These are phyloP conservation scores for Hoplostethus atlanticus DNA, from an alignment of 2,797 vertebrate genomes.

Conservation along the genomic window DNA sequence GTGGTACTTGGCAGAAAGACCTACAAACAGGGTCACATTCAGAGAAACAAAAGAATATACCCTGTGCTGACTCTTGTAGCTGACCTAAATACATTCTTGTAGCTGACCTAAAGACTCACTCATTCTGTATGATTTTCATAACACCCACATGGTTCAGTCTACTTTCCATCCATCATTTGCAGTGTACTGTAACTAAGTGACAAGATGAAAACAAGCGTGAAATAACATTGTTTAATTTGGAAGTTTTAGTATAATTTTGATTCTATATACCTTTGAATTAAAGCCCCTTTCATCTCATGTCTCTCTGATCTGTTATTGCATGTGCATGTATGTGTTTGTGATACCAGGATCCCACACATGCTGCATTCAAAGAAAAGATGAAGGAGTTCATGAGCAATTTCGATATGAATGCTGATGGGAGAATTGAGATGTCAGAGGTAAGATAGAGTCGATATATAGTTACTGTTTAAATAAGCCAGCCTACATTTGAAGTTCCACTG, in stretches of 20 bases:
- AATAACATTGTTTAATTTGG: background rate
- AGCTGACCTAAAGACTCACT: background rate
- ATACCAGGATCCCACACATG: slow-evolving; percentile 84
- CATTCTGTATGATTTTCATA: background rate
- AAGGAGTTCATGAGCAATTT: slow-evolving; percentile 95
- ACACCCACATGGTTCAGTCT: background rate
- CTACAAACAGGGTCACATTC: too few relatives aligned
- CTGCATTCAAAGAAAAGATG: slow-evolving; percentile 91
- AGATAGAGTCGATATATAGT: slow-evolving; percentile 34
- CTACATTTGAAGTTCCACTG: background rate
- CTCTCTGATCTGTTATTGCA: slow-evolving; percentile 16
- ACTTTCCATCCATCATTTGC: background rate
- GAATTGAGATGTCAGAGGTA: slow-evolving; percentile 97
- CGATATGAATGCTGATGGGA: slow-evolving; percentile 92
- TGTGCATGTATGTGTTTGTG: slow-evolving; percentile 1
- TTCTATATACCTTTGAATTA: background rate
- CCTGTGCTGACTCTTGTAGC: background rate
- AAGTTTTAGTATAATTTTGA: background rate
- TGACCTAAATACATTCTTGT: background rate
- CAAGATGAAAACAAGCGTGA: background rate
- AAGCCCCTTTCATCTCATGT: background rate
- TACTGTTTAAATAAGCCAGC: background rate
- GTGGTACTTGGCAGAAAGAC: too few relatives aligned
- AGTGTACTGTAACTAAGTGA: background rate
- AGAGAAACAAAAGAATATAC: too few relatives aligned